A percentile compares a stretch with the other conserved stretches of the same genome.
Evolutionary conservation across 2,797 vertebrate species (phyloP).

Genomic region (Dryobates pubescens): DNA sequence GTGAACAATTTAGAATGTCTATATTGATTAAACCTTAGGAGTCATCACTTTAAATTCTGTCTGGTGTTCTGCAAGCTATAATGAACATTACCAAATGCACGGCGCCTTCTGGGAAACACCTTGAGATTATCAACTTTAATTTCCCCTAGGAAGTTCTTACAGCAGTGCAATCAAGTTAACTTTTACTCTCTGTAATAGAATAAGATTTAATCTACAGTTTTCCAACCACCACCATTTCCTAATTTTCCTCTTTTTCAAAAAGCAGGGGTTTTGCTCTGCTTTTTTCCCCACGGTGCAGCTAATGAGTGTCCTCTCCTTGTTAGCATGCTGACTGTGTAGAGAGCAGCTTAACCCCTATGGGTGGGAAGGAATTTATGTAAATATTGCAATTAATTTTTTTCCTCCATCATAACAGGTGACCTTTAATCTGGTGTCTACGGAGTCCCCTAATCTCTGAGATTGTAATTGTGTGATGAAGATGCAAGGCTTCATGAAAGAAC

Average conservation of each 20-base stretch:
- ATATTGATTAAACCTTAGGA: conserved; percentile 72
- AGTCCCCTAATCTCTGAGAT: conserved; percentile 66
- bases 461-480: conserved; percentile 63
- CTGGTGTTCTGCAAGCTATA: conserved; percentile 58
- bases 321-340: neutral
- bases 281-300: neutral
- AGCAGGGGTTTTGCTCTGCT: neutral
- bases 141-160: conserved; percentile 69
- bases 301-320: conserved; percentile 28
- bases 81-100: conserved; percentile 54
- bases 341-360: neutral
- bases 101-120: conserved; percentile 57
- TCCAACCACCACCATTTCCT: conserved; percentile 22
- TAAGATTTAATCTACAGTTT: conserved; percentile 65
- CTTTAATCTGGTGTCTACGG: conserved; percentile 64
- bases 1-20: conserved; percentile 59
- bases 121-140: conserved; percentile 73
- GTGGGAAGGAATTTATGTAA: conserved; percentile 42
- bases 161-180: conserved; percentile 60
- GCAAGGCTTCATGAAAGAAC: conserved; percentile 53
- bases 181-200: conserved; percentile 64
- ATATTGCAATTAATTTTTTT: conserved; percentile 65
- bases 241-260: neutral
- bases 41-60: conserved; percentile 53
- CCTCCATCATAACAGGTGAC: conserved; percentile 62